Base-by-base conservation (phyloP, 1,140 invertebrate genomes). In the Ooceraea biroi region DNA sequence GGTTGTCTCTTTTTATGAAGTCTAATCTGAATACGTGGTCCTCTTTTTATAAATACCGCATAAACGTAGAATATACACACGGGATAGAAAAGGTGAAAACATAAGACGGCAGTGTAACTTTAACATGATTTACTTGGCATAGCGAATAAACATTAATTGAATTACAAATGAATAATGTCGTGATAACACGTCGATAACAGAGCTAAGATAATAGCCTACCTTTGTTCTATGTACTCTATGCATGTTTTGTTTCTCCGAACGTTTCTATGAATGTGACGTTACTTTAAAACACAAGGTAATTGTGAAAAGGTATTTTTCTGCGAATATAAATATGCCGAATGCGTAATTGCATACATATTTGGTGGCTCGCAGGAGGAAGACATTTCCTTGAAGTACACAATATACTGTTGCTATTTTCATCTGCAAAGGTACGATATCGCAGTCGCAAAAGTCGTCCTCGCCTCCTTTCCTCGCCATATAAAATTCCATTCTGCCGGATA, bases 331-430 rank as follows among this genome's bases (percentile, higher is more conserved):
- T 41, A 27, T 10, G 60, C 50, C 11, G 19, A 50, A 57, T 22
- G 61, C 48, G 17, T 69, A 71, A 69, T 69, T 69, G 65, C 50
- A 58, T 44, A 36, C 63, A 69, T 69, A 57, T 57, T 77, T 46
- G 74, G 66, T 68, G 4, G 27, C n/a, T 44, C 7, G n/a, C 52
- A 25, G 27, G 17, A 19, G 19, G 36, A 46, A 68, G 85, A 86
- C 52, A 52, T 71, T 66, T 61, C 63, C 58, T 82, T 52, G 19
- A 71, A 68, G 46, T 69, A 60, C 74, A 55, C 60, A 71, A 63
- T 84, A 63, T 84, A 27, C 68, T 25, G 30, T 69, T 61, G 74
- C 48, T 83, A 86, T 61, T 87, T 84, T 60, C 71, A 71, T 80
- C 44, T 77, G 68, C 80, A 78, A 85, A 87, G 25, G 55, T 41